Conservation (phyloP, 2,113 vertebrate species). For the Otolemur garnettii region DNA sequence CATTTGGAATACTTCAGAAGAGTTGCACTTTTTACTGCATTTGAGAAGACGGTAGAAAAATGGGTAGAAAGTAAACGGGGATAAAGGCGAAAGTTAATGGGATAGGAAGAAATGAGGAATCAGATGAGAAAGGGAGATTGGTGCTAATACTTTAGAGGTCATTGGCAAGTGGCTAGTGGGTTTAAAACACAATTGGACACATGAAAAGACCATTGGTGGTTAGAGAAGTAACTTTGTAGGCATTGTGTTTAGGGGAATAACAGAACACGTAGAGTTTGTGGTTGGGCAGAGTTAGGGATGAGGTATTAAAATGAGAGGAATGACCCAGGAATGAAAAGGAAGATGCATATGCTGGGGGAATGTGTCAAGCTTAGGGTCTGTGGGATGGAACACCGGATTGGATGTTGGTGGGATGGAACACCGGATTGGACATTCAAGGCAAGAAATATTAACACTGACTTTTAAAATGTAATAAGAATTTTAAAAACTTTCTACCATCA, state of each 20-base stretch:
- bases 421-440: neutral
- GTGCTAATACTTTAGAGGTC: no score
- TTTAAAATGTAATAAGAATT: neutral
- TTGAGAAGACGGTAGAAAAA: neutral
- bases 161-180: neutral
- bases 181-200: neutral
- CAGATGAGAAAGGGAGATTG: neutral
- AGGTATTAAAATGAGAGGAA: neutral
- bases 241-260: neutral
- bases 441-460: neutral
- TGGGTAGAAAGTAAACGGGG: neutral
- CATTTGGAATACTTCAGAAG: neutral
- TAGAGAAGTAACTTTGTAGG: neutral
- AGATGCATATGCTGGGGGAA: neutral
- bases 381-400: neutral
- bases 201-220: neutral
- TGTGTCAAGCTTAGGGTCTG: neutral
- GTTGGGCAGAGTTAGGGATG: neutral
- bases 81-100: neutral
- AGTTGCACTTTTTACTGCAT: neutral
- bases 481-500: neutral
- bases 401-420: neutral
- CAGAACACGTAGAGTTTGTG: neutral
- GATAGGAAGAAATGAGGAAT: neutral
- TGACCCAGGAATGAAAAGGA: no score